These are phyloP conservation scores for Forbesichthys agassizii DNA, from an alignment of 2,113 vertebrate species.

Conservation along the genomic window DNA sequence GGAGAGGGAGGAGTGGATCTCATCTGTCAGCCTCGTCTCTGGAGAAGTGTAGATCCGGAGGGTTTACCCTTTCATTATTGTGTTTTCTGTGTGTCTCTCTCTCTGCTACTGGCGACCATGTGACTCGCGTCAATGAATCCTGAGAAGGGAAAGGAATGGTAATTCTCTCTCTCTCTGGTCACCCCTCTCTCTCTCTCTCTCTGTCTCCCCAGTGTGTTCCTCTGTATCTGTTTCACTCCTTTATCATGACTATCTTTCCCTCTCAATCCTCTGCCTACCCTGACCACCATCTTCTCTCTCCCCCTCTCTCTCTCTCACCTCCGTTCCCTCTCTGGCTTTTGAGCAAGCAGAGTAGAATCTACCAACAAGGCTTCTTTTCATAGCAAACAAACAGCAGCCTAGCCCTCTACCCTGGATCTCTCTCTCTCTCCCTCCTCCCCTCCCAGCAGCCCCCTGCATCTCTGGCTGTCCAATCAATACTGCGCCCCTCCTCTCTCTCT, in stretches of 20 bases:
- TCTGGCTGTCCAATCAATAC: constrained; percentile 41
- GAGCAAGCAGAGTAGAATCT: constrained; percentile 35
- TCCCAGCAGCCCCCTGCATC: constrained; percentile 26
- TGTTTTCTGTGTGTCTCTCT: constrained; percentile 36
- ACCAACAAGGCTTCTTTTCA: constrained; percentile 69
- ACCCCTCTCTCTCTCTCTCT: constrained; percentile 12
- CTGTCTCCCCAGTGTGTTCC: background rate
- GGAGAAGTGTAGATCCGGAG: constrained; percentile 42
- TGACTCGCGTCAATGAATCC: constrained; percentile 60
- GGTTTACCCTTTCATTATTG: constrained; percentile 58
- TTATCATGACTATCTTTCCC: background rate
- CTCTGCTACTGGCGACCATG: constrained; percentile 56
- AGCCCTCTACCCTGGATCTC: background rate
- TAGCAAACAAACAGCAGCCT: constrained; percentile 48
- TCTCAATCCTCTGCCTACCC: background rate
- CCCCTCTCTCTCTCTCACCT: background rate
- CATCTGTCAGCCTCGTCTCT: constrained; percentile 35
- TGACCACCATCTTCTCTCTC: constrained; percentile 9
- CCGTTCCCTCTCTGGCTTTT: constrained; percentile 28
- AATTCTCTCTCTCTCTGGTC: constrained; percentile 1
- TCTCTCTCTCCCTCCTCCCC: background rate
- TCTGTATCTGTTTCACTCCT: constrained; percentile 5
- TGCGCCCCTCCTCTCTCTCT: background rate
- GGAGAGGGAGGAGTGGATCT: constrained; percentile 23
- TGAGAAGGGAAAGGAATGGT: constrained; percentile 49